Evolutionary conservation across 2,888 invertebrate species (phyloP), one percentile per base, ranked within the genome.

Genomic region (Priocnemis perturbator): DNA sequence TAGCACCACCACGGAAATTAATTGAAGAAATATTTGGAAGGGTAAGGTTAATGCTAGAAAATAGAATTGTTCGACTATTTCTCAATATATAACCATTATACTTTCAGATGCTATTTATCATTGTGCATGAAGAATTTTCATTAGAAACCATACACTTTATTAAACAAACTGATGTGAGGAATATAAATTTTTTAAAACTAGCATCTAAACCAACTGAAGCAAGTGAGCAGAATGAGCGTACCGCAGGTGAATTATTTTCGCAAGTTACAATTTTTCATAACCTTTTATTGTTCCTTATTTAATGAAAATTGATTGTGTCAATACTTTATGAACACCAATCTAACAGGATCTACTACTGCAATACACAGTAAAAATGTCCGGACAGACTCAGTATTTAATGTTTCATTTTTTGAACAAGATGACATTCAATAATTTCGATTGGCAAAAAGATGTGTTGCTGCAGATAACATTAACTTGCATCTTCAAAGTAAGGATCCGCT

Each of bases 401-500:
- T 50, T n/a, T 26, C 47, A 17, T 60, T 50, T 17, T 7, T 26
- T 30, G 57, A 57, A 23, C 11, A 17, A n/a, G 21, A 50, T 60
- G 17, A 48, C 23, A 47, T 26, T 50, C 20, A 23, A 47, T 48
- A 3, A 26, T 20, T 21, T 9, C 9, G 21, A 4, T 15, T 14
- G 21, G 15, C 21, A 11, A 3, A 20, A 53, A 58, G 20, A 62
- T 47, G 30, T 48, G 19, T 19, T 17, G 44, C 30, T 45, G 21
- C 45, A 63, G 7, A n/a, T 45, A 21, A 17, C 53, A 62, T 59
- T 68, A 73, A 64, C 64, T 71, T 37, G 11, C 66, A 58, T 55
- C 64, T 20, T 19, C 60, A 4, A 59, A 37, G 75, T 86, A 89
- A 37, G 91, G 89, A 88, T 93, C 93, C 60, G 88, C 69, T 71